A percentile compares a stretch with the other conserved stretches of the same genome.
Conservation (phyloP, 2,113 vertebrate species). For the Chlamydotis undulata region DNA sequence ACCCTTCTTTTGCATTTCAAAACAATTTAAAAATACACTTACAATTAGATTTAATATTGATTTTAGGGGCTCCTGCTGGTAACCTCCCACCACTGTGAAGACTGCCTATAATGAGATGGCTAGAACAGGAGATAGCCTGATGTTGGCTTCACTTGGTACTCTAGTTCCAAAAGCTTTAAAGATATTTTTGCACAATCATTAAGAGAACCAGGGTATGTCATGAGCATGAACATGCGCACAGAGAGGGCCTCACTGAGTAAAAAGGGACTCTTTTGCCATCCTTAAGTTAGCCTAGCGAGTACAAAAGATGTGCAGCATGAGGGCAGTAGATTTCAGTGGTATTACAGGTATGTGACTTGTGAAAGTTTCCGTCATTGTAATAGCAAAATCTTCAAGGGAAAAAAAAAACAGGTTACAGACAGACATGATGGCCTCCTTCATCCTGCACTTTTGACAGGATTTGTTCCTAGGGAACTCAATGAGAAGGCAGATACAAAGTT, state of each 20-base stretch:
- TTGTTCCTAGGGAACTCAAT: neutral
- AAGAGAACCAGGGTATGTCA: neutral
- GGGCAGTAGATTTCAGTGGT: neutral
- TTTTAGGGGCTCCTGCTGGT: neutral
- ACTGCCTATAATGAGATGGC: neutral
- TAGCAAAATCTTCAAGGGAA: neutral
- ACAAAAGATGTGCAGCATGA: neutral
- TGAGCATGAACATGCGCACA: neutral
- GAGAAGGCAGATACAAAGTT: neutral
- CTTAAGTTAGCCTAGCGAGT: neutral
- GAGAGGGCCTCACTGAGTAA: fast-evolving
- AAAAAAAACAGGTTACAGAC: neutral
- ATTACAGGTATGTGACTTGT: neutral
- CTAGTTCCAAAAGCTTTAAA: neutral
- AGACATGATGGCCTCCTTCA: neutral
- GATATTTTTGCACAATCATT: neutral
- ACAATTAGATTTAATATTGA: neutral
- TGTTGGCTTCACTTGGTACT: neutral
- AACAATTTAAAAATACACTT: neutral
- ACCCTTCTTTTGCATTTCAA: neutral
- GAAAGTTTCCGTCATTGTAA: neutral
- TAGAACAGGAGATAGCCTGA: neutral
- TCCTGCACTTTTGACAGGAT: neutral
- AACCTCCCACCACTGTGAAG: neutral
- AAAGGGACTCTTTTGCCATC: neutral